Evolutionary conservation across 2,888 invertebrate genomes (phyloP).

Genomic region (Ectropis crepuscularia): DNA sequence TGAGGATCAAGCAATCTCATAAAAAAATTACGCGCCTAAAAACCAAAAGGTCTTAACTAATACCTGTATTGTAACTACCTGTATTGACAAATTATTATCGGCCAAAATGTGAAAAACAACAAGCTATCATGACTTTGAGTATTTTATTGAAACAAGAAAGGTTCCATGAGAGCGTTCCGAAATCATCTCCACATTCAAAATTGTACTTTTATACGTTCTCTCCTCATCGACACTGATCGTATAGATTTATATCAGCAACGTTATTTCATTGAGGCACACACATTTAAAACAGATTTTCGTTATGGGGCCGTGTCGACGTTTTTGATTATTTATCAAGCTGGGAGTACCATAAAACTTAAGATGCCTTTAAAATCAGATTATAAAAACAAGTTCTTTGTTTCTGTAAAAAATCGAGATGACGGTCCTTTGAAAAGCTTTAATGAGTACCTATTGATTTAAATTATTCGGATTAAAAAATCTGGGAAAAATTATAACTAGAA

Average conservation of each 20-base stretch:
- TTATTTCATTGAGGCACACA: slow-evolving; percentile 57
- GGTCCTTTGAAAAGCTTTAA: slow-evolving; percentile 81
- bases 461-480: slow-evolving; percentile 80
- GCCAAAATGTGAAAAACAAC: too few species aligned
- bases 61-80: too few species aligned
- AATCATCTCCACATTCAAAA: slow-evolving; percentile 13
- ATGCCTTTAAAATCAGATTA: slow-evolving; percentile 80
- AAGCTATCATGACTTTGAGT: background rate
- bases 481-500: slow-evolving; percentile 81
- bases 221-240: slow-evolving; percentile 46
- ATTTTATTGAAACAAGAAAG: slow-evolving; percentile 10
- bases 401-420: slow-evolving; percentile 75
- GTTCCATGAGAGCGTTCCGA: slow-evolving; percentile 1
- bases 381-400: slow-evolving; percentile 80
- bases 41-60: too few species aligned
- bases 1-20: too few species aligned
- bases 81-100: too few species aligned
- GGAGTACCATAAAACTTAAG: slow-evolving; percentile 74
- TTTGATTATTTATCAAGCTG: slow-evolving; percentile 73
- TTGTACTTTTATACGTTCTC: slow-evolving; percentile 25
- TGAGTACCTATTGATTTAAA: slow-evolving; percentile 85
- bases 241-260: slow-evolving; percentile 55
- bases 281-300: slow-evolving; percentile 57
- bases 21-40: too few species aligned
- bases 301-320: slow-evolving; percentile 63